phyloP scores from a whole-genome alignment of 53 echinoderm and acorn worm genomes.

The Apostichopus leukothele region DNA sequence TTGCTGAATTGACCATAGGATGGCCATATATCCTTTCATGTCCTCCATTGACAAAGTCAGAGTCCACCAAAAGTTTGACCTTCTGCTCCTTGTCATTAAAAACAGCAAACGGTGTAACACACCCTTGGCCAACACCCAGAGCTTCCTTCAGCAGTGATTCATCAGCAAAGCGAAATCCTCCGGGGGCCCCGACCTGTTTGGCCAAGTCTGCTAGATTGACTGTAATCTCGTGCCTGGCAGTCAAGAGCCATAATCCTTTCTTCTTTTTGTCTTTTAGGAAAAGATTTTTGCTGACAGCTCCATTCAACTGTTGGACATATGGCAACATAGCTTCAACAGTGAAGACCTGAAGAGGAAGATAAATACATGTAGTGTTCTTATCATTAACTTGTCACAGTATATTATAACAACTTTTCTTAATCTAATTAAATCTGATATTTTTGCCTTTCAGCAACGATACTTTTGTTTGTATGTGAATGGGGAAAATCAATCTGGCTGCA shows the following conservation, averaged over 20 bases:
- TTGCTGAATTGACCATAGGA: slow-evolving; percentile 85
- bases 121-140: slow-evolving; percentile 87
- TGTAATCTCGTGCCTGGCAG: slow-evolving; percentile 60
- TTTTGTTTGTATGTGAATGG: no score
- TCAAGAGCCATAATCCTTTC: slow-evolving; percentile 75
- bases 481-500: no score
- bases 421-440: no score
- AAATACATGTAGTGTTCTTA: background rate
- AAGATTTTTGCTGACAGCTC: slow-evolving; percentile 79
- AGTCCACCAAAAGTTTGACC: slow-evolving; percentile 76
- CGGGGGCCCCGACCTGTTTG: slow-evolving; percentile 83
- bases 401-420: no score
- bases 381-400: no score
- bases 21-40: slow-evolving; percentile 70
- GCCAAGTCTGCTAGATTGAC: slow-evolving; percentile 64
- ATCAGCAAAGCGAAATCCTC: slow-evolving; percentile 91
- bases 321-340: slow-evolving; percentile 96
- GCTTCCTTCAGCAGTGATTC: slow-evolving; percentile 74
- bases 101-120: slow-evolving; percentile 84
- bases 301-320: slow-evolving; percentile 63
- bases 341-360: slow-evolving; percentile 68
- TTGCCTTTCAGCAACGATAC: no score
- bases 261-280: slow-evolving; percentile 94
- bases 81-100: slow-evolving; percentile 81
- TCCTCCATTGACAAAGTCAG: slow-evolving; percentile 67